phyloP scores from a whole-genome alignment of 2,888 invertebrate genomes.

The Trypoxylon attenuatum region DNA sequence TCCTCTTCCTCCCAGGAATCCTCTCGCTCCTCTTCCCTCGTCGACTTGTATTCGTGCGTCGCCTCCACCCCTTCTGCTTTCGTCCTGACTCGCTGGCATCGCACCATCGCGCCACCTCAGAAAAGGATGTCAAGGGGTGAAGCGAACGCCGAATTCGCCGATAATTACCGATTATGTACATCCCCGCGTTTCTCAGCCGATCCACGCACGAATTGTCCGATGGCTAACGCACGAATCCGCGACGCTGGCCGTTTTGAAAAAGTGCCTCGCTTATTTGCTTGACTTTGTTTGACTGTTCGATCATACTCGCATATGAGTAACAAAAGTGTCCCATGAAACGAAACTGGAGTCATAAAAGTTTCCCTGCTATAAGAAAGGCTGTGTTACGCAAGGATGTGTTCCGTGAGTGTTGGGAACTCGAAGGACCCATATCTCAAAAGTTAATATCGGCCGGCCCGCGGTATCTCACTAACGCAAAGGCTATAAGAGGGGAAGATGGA shows the following conservation, averaged over 20 bases:
- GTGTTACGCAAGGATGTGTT: no score
- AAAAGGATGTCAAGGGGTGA: constrained; percentile 54
- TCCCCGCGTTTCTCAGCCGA: neutral
- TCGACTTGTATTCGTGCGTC: neutral
- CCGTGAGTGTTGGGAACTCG: no score
- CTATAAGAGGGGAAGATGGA: no score
- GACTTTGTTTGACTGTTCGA: no score
- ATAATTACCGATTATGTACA: constrained; percentile 51
- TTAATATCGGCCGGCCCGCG: constrained; percentile 42
- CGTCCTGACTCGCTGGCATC: constrained; percentile 38
- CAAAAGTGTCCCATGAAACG: no score
- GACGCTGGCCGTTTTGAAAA: neutral
- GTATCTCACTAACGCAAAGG: constrained; percentile 35
- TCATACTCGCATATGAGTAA: no score
- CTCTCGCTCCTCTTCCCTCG: neutral
- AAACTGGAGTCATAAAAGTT: no score
- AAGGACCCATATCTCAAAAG: constrained; percentile 12
- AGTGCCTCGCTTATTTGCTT: neutral
- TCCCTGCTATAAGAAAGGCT: constrained; percentile 6
- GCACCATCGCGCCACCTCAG: constrained; percentile 32
- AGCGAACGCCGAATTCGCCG: constrained; percentile 35
- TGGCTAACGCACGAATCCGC: neutral
- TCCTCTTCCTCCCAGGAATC: constrained; percentile 1
- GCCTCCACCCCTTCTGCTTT: constrained; percentile 21
- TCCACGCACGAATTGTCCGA: neutral